Conservation (phyloP, 2,888 invertebrate genomes). For the Andrena hattorfiana region DNA sequence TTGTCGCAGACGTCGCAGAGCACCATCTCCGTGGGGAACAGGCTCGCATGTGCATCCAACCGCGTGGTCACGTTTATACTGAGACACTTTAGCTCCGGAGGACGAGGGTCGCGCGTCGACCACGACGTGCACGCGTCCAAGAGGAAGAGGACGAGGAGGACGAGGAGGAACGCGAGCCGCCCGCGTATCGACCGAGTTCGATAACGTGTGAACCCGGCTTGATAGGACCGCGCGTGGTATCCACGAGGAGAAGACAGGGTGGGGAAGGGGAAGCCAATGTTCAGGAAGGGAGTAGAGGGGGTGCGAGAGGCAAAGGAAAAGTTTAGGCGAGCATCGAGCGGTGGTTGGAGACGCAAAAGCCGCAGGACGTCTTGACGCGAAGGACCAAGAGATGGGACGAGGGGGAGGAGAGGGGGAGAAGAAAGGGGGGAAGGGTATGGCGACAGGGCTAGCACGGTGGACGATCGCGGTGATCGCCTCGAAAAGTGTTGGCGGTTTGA, state of each 20-base stretch:
- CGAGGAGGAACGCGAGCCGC: conserved; percentile 19
- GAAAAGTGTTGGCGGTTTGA: conserved; percentile 79
- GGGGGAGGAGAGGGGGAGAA: background rate
- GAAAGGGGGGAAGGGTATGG: conserved; percentile 9
- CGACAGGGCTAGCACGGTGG: background rate
- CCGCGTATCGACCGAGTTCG: conserved; percentile 50
- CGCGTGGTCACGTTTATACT: conserved; percentile 69
- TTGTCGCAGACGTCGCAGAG: conserved; percentile 82
- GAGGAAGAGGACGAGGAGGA: conserved; percentile 36
- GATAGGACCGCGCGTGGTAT: conserved; percentile 7
- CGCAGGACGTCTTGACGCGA: background rate
- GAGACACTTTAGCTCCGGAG: conserved; percentile 57
- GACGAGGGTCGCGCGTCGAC: conserved; percentile 43
- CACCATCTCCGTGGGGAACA: conserved; percentile 75
- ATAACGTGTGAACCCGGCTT: conserved; percentile 30
- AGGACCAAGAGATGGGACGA: background rate
- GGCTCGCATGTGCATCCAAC: conserved; percentile 58
- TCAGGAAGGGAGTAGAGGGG: no score
- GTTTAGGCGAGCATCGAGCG: background rate
- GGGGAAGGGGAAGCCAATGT: background rate
- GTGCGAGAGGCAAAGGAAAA: background rate
- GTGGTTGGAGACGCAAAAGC: conserved; percentile 13
- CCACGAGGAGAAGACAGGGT: background rate
- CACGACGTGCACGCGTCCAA: conserved; percentile 29
- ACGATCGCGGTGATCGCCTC: conserved; percentile 48